These are phyloP conservation scores for Anas platyrhynchos DNA, from an alignment of 2,113 vertebrate species.

Conservation along the genomic window DNA sequence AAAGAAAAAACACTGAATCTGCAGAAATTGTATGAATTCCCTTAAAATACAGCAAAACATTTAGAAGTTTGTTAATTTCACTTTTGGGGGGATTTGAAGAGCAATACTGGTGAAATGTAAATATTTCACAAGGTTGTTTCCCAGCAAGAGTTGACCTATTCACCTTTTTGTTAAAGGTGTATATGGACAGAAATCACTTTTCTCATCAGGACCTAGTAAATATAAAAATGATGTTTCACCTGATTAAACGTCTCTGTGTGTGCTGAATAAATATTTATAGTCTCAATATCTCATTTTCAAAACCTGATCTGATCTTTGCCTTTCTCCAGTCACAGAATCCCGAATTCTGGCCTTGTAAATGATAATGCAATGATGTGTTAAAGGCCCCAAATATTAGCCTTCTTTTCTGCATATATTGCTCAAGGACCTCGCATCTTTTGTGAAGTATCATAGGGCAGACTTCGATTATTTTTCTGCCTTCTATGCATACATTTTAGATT, in stretches of 20 bases:
- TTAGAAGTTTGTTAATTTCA: background rate
- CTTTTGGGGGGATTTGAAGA: background rate
- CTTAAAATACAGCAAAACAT: background rate
- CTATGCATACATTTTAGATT: background rate
- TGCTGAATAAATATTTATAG: background rate
- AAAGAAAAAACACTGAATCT: background rate
- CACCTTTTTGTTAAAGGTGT: background rate
- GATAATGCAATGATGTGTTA: background rate
- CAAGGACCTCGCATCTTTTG: background rate
- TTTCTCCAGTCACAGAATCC: background rate
- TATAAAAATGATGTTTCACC: background rate
- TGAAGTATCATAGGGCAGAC: background rate
- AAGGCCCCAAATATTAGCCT: background rate
- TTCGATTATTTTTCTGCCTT: background rate
- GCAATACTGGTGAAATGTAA: background rate
- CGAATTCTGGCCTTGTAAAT: background rate
- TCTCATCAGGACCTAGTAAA: background rate
- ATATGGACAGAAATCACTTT: background rate
- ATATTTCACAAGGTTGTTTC: background rate
- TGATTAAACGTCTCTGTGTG: background rate
- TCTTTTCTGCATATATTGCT: background rate
- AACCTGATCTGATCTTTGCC: background rate
- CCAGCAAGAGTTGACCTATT: background rate
- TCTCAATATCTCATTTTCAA: background rate
- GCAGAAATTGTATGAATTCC: background rate